A percentile compares a stretch with the other conserved stretches of the same genome.
phyloP scores from a whole-genome alignment of 2,113 vertebrate species.

The Cyanoderma ruficeps region DNA sequence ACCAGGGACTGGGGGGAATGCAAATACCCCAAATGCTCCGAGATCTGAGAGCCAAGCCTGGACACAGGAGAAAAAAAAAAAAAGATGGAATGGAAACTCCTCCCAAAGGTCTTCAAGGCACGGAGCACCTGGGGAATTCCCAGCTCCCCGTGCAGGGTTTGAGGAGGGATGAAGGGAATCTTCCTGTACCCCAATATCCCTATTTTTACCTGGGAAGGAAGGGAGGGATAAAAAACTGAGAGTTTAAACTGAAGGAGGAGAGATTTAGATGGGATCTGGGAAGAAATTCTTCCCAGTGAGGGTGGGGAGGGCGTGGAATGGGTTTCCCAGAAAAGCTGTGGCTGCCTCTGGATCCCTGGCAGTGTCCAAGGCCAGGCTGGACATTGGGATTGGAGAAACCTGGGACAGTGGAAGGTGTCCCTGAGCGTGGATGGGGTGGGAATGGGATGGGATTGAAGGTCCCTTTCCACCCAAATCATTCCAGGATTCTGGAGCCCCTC shows the following conservation, averaged over 20 bases:
- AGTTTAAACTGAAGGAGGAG: background rate
- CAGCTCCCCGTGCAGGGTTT: background rate
- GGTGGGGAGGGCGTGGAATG: background rate
- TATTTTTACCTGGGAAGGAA: background rate
- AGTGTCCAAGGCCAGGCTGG: background rate
- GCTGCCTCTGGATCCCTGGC: background rate
- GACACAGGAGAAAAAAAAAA: fast-evolving
- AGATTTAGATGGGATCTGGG: background rate
- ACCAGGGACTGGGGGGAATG: background rate
- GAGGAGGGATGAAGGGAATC: background rate
- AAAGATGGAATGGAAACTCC: background rate
- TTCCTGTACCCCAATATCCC: no score
- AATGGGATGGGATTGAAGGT: background rate
- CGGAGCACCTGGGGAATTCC: background rate
- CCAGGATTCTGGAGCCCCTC: no score
- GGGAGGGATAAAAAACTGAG: no score
- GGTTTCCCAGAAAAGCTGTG: background rate
- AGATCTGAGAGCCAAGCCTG: background rate
- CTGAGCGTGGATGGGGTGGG: fast-evolving
- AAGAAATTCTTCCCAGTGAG: fast-evolving
- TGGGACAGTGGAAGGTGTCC: fast-evolving
- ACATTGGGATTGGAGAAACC: fast-evolving
- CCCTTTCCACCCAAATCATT: background rate
- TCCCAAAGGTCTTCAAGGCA: background rate
- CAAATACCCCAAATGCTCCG: background rate